These are phyloP conservation scores for Pseudoips prasinana DNA, from an alignment of 2,888 invertebrate genomes.

Conservation along the genomic window DNA sequence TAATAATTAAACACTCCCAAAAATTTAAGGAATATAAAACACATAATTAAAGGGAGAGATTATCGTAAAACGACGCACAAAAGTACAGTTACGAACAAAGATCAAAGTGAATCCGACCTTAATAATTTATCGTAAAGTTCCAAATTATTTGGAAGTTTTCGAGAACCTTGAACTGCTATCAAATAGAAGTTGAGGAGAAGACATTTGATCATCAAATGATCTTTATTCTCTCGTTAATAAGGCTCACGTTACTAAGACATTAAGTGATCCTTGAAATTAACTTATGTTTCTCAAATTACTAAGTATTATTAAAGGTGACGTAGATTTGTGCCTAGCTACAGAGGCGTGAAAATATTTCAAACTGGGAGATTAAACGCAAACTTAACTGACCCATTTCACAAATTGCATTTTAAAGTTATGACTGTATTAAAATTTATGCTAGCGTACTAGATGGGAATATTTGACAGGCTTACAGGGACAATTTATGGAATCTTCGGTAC, in stretches of 20 bases:
- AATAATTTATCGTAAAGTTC: conserved; percentile 27
- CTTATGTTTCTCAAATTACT: conserved; percentile 33
- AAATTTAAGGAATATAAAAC: conserved; percentile 30
- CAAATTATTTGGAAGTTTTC: conserved; percentile 33
- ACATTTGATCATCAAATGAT: conserved; percentile 19
- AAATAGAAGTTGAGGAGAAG: conserved; percentile 31
- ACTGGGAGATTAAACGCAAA: conserved; percentile 7
- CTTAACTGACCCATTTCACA: conserved; percentile 18
- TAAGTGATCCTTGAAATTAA: conserved; percentile 23
- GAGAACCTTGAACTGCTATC: conserved; percentile 37
- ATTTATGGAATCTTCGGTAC: neutral
- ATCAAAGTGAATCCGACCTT: conserved; percentile 33
- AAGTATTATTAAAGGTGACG: conserved; percentile 28
- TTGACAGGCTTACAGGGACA: neutral
- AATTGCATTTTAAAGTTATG: conserved; percentile 24
- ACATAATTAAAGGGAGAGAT: conserved; percentile 30
- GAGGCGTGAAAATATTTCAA: conserved; percentile 11
- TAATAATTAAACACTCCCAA: conserved; percentile 25
- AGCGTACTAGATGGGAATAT: conserved; percentile 1
- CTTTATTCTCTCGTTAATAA: conserved; percentile 28
- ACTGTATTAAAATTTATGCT: conserved; percentile 22
- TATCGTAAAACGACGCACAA: conserved; percentile 25
- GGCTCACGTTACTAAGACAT: conserved; percentile 28
- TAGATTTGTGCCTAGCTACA: conserved; percentile 22
- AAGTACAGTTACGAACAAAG: conserved; percentile 13